Evolutionary conservation across 2,113 vertebrate species (phyloP), one percentile per base, ranked within the genome.

Genomic region (Leucopsar rothschildi): DNA sequence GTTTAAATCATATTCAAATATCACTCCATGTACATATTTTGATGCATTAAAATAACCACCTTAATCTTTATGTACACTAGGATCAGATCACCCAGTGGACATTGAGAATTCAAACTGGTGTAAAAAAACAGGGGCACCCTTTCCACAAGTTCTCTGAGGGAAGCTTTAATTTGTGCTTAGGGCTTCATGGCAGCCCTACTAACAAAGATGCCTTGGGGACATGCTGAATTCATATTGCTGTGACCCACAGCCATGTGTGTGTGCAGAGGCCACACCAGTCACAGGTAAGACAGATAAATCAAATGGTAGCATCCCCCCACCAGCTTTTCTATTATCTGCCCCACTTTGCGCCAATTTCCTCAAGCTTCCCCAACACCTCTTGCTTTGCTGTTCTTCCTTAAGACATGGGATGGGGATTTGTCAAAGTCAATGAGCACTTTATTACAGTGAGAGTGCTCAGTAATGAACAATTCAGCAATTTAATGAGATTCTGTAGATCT

Each of bases 351-450:
- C 85, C 97, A 96, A 96, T 97, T 98, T 98, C 93, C 95, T 96
- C 75, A 87, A 97, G 96, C 94, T 91, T 98, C 90, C 78, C 84
- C 95, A 94, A 92, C 91, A 97, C 88, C 66, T 88, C 77, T 96
- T 94, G 95, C 95, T 97, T 97, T 96, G 96, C 97, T 97, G 96
- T 97, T 98, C 98, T 98, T 97, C 97, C 96, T 97, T 94, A 97
- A 97, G 96, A 97, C 93, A 93, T 79, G 95, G 98, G 97, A 98
- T 97, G 95, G 97, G 98, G 97, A 98, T 98, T 98, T 98, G 98
- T 98, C 98, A 98, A 98, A 98, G 98, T 98, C 98, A 98, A 98
- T 98, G 98, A 98, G 97, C 97, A 98, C 98, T 98, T 98, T 98
- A 98, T 98, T 98, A 98, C 97, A 98, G 97, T 91, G 97, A 98